A percentile compares a stretch with the other conserved stretches of the same genome.
Conservation (phyloP, 2,888 invertebrate species). For the Ecliptopera silaceata region DNA sequence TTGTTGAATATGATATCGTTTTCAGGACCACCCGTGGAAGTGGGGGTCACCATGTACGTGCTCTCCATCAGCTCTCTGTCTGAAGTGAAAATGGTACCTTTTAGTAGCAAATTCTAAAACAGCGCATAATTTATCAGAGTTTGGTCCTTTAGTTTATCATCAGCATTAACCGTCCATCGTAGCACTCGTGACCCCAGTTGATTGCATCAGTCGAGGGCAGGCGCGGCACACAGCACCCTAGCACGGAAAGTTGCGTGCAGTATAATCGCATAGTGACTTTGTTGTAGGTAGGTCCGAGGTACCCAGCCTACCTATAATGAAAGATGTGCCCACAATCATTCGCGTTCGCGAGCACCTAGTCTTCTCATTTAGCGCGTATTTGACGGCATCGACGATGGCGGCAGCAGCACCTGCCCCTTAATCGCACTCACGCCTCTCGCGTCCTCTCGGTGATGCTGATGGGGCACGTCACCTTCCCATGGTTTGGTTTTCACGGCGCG, state of each 20-base stretch:
- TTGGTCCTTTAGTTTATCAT: slow-evolving; percentile 75
- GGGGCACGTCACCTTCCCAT: slow-evolving; percentile 69
- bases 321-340: slow-evolving; percentile 15
- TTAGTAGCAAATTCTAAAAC: slow-evolving; percentile 71
- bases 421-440: slow-evolving; percentile 57
- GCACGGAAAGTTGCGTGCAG: slow-evolving; percentile 33
- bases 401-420: slow-evolving; percentile 29
- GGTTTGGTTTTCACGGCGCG: slow-evolving; percentile 76
- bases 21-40: slow-evolving; percentile 92
- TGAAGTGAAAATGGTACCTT: slow-evolving; percentile 90
- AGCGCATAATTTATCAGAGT: slow-evolving; percentile 76
- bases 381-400: slow-evolving; percentile 1
- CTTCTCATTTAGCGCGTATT: slow-evolving; percentile 28
- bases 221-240: slow-evolving; percentile 43
- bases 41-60: slow-evolving; percentile 93
- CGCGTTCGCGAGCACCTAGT: slow-evolving; percentile 26
- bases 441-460: slow-evolving; percentile 52
- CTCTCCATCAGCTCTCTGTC: slow-evolving; percentile 93
- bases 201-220: slow-evolving; percentile 55
- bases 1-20: slow-evolving; percentile 73
- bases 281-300: not conserved
- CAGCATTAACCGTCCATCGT: slow-evolving; percentile 80
- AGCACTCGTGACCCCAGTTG: slow-evolving; percentile 81
- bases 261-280: slow-evolving; percentile 13
- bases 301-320: not conserved